Conservation (phyloP, 2,888 invertebrate genomes). For the Pseudanteris insignis region DNA sequence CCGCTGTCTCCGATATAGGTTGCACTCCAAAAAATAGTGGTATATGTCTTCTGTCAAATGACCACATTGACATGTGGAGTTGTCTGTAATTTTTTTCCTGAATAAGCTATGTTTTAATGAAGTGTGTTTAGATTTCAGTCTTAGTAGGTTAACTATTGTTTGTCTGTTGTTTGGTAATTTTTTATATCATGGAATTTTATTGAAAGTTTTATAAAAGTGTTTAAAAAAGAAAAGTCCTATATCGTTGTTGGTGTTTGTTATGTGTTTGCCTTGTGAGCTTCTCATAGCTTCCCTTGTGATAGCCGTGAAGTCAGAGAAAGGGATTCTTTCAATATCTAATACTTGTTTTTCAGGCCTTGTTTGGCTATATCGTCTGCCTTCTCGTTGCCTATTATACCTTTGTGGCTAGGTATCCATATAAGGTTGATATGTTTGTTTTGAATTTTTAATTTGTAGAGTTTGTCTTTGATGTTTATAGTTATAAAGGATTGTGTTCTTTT, state of each 20-base stretch:
- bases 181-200: conserved; percentile 3
- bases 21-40: conserved; percentile 22
- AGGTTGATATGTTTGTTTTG: no score
- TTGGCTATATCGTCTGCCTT: no score
- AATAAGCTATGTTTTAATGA: conserved; percentile 1
- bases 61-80: conserved; percentile 2
- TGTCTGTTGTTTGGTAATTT: conserved; percentile 8
- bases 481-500: no score
- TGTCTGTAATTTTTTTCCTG: conserved; percentile 19
- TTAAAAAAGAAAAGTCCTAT: conserved; percentile 7
- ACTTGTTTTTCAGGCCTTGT: no score
- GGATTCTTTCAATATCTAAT: no score
- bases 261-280: neutral
- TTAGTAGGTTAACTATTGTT: neutral
- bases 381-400: no score
- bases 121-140: conserved; percentile 14
- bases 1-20: neutral
- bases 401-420: no score
- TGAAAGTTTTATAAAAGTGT: conserved; percentile 8
- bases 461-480: no score
- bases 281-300: neutral
- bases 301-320: neutral
- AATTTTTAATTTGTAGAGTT: no score
- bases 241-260: neutral
- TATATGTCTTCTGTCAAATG: conserved; percentile 5